Conservation (phyloP, 1,140 invertebrate genomes). For the Cotesia chilonis region DNA sequence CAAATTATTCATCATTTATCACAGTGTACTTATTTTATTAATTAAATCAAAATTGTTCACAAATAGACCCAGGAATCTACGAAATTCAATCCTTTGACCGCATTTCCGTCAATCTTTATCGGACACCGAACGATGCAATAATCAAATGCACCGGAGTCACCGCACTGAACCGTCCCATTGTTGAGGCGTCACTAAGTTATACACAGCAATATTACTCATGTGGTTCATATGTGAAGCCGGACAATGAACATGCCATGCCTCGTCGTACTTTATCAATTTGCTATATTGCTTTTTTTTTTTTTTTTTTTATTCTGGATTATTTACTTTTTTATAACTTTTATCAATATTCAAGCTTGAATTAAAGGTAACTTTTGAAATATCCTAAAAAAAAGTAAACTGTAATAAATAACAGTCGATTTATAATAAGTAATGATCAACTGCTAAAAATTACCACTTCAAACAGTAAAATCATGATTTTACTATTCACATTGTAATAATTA, state of each 20-base stretch:
- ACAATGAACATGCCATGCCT: slow-evolving; percentile 10
- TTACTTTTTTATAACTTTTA: no score
- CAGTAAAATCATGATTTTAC: no score
- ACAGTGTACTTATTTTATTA: no score
- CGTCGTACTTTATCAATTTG: background rate
- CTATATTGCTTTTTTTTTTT: background rate
- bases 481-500: no score
- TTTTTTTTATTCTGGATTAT: no score
- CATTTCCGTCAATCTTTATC: slow-evolving; percentile 14
- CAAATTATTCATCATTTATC: no score
- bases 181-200: slow-evolving; percentile 19
- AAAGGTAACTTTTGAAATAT: no score
- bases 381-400: no score
- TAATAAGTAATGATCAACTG: no score
- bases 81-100: slow-evolving; percentile 4
- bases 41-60: background rate
- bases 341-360: no score
- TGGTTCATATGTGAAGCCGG: background rate
- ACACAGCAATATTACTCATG: slow-evolving; percentile 22
- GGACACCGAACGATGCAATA: slow-evolving; percentile 28
- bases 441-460: no score
- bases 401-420: no score
- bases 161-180: slow-evolving; percentile 21
- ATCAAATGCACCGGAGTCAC: slow-evolving; percentile 16
- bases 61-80: background rate